phyloP scores from a whole-genome alignment of 2,888 invertebrate species.

The Slavum lentiscoides region DNA sequence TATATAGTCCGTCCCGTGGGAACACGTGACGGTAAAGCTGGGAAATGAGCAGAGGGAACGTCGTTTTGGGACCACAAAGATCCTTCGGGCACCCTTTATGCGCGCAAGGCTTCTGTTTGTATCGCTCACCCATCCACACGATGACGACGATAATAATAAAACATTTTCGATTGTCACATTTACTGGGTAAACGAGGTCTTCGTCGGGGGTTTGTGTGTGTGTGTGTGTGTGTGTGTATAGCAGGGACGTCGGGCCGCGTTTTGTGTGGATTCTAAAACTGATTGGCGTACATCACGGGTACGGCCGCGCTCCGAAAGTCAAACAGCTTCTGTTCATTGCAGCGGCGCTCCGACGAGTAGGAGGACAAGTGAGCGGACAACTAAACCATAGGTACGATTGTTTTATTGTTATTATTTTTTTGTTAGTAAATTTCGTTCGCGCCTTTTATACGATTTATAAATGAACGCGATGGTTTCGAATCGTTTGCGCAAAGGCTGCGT shows the following conservation, averaged over 20 bases:
- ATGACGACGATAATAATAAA: slow-evolving; percentile 5
- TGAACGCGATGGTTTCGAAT: too few relatives aligned
- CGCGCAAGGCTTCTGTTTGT: neutral
- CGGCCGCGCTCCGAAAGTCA: neutral
- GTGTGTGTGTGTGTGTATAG: neutral
- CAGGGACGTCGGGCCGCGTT: neutral
- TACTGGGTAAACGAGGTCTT: slow-evolving; percentile 2
- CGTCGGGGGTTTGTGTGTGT: neutral
- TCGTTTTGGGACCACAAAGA: neutral
- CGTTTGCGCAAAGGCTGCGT: too few relatives aligned
- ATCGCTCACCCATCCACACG: too few relatives aligned
- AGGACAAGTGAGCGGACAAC: neutral
- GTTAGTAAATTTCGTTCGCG: neutral
- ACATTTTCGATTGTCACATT: slow-evolving; percentile 10
- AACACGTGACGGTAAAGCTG: too few relatives aligned
- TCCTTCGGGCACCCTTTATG: neutral
- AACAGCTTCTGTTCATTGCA: neutral
- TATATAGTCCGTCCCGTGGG: neutral
- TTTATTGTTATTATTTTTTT: neutral
- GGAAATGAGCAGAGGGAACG: neutral
- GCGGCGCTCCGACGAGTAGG: neutral
- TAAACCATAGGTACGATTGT: neutral
- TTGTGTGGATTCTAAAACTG: neutral
- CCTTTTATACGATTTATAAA: neutral
- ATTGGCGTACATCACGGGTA: neutral